Evolutionary conservation across 2,888 invertebrate species (phyloP), one percentile per base, ranked within the genome.

Genomic region (Patella ulyssiponensis): DNA sequence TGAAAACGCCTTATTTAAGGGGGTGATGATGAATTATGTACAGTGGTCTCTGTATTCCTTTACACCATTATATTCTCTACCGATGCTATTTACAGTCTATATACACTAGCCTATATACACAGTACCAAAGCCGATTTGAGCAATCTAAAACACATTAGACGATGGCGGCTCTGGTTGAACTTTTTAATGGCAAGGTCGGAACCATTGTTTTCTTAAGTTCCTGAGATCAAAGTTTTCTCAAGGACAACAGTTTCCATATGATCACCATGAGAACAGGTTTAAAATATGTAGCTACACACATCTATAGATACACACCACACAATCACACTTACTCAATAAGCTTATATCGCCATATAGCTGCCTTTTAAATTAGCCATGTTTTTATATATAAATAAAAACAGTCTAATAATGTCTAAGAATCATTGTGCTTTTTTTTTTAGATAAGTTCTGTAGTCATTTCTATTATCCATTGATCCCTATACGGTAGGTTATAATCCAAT

Each of bases 101-200:
- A 64, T 64, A 64, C 64, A 64, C 64, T 20, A 12, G 44, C 44
- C 44, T 64, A 64, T 64, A 64, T 23, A 64, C 64, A 20, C 23
- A 23, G 23, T 64, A 64, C 64, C 64, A 64, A 64, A 64, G 64
- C 64, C 64, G 23, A 64, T 23, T 64, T 64, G 64, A 64, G 64
- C 64, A 23, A 23, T 64, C 64, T 64, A 64, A 64, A 23, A 44
- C 44, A 23, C 20, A 23, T 20, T 64, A 64, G 64, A 64, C 11
- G 64, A 64, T 64, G 64, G 64, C 23, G 64, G 64, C 64, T 64
- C 23, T 23, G 64, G 64, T 64, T 64, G 20, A 64, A 64, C 64
- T 64, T 64, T 64, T 64, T 64, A 64, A 64, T 64, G 64, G 64
- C 64, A 64, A 64, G 64, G 64, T 64, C 64, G 64, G 64, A 64